Percentiles rank a stretch among this genome's conserved stretches.
Conservation (phyloP, 2,888 invertebrate genomes). For the Boloria selene region DNA sequence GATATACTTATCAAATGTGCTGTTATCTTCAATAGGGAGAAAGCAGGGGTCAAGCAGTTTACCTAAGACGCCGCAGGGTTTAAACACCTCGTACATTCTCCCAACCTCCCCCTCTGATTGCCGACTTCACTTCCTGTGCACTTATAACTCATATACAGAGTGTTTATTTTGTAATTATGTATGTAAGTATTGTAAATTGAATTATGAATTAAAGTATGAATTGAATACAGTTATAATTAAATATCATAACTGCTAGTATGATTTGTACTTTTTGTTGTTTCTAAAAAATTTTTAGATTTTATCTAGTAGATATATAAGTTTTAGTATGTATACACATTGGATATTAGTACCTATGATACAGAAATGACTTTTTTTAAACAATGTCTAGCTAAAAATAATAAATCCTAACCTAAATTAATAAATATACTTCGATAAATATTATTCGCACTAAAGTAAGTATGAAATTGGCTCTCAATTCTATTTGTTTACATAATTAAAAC, state of each 20-base stretch:
- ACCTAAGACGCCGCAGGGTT: conserved; percentile 66
- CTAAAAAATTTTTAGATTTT: too few species aligned
- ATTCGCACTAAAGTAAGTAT: too few species aligned
- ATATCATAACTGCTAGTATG: neutral
- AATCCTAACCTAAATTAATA: too few species aligned
- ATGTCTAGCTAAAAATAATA: too few species aligned
- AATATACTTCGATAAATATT: too few species aligned
- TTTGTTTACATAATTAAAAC: neutral
- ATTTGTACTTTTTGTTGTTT: too few species aligned
- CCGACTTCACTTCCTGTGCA: conserved; percentile 42
- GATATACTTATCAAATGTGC: conserved; percentile 1
- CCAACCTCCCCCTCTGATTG: conserved; percentile 41
- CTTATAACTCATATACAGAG: conserved; percentile 45
- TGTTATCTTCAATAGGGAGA: conserved; percentile 26
- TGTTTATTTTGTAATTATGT: conserved; percentile 30
- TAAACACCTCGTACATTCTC: conserved; percentile 62
- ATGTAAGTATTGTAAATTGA: too few species aligned
- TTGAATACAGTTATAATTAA: neutral
- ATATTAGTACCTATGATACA: too few species aligned
- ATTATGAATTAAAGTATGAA: neutral
- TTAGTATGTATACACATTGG: too few species aligned
- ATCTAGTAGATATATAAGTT: too few species aligned
- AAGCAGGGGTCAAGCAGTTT: conserved; percentile 53
- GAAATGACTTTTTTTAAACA: too few species aligned
- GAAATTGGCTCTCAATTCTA: too few species aligned